These are phyloP conservation scores for Scrobipalpa costella DNA, from an alignment of 2,888 invertebrate species.

Conservation along the genomic window DNA sequence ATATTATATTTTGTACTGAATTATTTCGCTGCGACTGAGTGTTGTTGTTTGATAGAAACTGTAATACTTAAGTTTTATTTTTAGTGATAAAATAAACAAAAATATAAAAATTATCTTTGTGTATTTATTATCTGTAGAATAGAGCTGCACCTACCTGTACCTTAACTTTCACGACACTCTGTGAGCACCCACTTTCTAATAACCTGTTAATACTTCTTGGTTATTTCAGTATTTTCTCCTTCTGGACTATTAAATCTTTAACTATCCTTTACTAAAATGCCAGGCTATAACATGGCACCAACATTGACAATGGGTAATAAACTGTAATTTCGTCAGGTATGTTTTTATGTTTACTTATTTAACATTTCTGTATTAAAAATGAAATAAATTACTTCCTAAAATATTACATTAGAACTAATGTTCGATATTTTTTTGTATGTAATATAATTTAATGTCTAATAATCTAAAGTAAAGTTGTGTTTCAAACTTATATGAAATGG, in stretches of 20 bases:
- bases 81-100: constrained; percentile 81
- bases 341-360: not conserved
- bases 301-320: constrained; percentile 10
- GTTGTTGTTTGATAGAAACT: constrained; percentile 79
- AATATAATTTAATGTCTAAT: too few relatives aligned
- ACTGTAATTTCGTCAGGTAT: constrained; percentile 10
- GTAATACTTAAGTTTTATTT: constrained; percentile 79
- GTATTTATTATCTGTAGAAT: constrained; percentile 59
- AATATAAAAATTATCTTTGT: constrained; percentile 64
- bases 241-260: constrained; percentile 22
- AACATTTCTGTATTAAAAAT: not conserved
- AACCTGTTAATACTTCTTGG: constrained; percentile 61
- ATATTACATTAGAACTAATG: too few relatives aligned
- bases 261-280: constrained; percentile 40
- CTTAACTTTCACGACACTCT: constrained; percentile 56
- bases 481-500: too few relatives aligned
- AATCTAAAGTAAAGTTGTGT: too few relatives aligned
- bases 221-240: constrained; percentile 52
- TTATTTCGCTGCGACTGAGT: constrained; percentile 76
- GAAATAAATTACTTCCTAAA: too few relatives aligned
- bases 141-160: constrained; percentile 64
- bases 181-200: constrained; percentile 63
- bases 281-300: constrained; percentile 37
- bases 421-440: too few relatives aligned
- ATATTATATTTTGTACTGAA: constrained; percentile 72